Conservation (phyloP, 2,888 invertebrate genomes). For the Chrysolina haemoptera region DNA sequence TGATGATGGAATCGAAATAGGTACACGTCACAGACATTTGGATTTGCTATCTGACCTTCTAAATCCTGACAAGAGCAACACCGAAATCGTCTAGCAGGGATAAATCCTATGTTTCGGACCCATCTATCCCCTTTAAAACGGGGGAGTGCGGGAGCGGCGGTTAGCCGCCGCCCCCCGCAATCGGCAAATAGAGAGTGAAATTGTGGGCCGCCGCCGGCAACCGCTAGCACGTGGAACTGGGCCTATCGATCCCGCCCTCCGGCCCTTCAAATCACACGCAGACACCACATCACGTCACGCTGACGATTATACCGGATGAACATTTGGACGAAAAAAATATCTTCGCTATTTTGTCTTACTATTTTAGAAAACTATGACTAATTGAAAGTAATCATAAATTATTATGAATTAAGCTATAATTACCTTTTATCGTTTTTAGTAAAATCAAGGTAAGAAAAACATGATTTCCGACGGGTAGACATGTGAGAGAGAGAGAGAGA, state of each 20-base stretch:
- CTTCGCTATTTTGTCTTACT: too few species aligned
- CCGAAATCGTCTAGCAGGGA: not conserved
- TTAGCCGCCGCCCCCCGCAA: not conserved
- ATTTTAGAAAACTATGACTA: too few species aligned
- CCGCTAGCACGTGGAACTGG: slow-evolving; percentile 32
- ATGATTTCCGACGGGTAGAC: too few species aligned
- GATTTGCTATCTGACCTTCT: not conserved
- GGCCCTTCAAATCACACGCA: slow-evolving; percentile 3
- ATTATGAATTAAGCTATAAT: too few species aligned
- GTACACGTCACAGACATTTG: too few species aligned
- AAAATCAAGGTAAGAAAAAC: too few species aligned
- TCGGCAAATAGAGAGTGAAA: slow-evolving; percentile 35
- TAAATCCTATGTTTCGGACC: not conserved
- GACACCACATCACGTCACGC: slow-evolving; percentile 2
- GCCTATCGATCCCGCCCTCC: slow-evolving; percentile 34
- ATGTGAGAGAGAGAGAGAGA: too few species aligned
- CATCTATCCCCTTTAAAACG: slow-evolving; percentile 6
- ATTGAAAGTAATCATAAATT: too few species aligned
- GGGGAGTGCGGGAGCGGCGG: slow-evolving; percentile 8
- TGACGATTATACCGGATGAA: not conserved
- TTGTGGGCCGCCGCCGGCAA: slow-evolving; percentile 28
- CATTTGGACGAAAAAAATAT: too few species aligned
- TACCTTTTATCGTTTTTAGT: too few species aligned
- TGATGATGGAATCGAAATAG: too few species aligned
- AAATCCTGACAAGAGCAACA: not conserved